Base-by-base conservation (phyloP, 1,140 invertebrate genomes). In the Marisa cornuarietis region DNA sequence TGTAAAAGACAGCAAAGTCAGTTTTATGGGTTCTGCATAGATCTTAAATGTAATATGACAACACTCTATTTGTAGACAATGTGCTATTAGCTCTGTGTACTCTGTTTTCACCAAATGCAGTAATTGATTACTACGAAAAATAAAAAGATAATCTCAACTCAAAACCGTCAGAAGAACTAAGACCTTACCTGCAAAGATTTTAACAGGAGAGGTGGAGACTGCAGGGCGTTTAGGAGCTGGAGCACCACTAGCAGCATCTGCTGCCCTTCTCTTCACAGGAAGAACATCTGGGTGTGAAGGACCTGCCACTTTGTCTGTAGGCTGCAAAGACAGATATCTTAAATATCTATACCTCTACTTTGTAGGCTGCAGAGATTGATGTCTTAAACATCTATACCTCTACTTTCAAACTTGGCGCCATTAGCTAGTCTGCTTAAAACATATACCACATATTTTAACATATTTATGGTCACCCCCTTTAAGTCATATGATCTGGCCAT, bases 331-430 rank as follows among this genome's bases (percentile, higher is more conserved):
- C 49, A 71, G 83, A 76, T 62, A 83, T 72, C 58, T 85, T 75
- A 51, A 90, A 81, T 66, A 78, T 92, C 31, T 0, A 42, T 42
- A 42, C 31, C 6, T 42, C 31, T 6, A 42, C 31, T 6, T 42
- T 42, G 66, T 73, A 22, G 77, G 81, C 71, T 77, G 72, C 22
- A 76, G 78, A 65, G 65, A 83, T 26, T 69, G 83, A 76, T 62
- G 82, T 72, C 58, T 85, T 75, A 51, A 90, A 81, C 69, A 78
- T 92, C 31, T 0, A 42, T 42, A 42, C 31, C 6, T 42, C 31
- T 6, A 42, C 31, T 6, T 42, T 42, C 31, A 42, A 42, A 42
- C 31, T 4, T 42, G 31, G 31, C 0, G 31, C 31, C 31, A 42
- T 42, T 5, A 42, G 1, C 31, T 42, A 42, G 0, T 42, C 31